phyloP scores from a whole-genome alignment of 2,797 vertebrate genomes.

The Vireo griseus region DNA sequence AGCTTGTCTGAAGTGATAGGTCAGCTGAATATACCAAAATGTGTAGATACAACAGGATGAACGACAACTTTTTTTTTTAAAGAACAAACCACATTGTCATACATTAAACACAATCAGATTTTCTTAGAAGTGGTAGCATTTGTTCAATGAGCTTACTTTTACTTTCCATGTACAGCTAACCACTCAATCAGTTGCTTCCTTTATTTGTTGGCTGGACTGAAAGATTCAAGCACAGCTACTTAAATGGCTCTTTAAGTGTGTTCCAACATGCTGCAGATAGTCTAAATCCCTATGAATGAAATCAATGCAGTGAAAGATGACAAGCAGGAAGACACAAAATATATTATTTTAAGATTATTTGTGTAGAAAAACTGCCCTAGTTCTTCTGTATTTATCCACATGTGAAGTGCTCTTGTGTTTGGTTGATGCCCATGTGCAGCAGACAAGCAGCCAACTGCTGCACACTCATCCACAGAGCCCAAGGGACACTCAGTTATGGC shows the following conservation, averaged over 20 bases:
- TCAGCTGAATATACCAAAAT: neutral
- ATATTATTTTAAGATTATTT: neutral
- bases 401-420: neutral
- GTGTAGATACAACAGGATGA: neutral
- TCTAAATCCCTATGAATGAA: neutral
- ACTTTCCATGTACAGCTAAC: neutral
- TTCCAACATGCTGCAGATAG: neutral
- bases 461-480: neutral
- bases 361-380: neutral
- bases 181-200: neutral
- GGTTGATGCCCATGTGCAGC: neutral
- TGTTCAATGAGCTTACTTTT: neutral
- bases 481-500: neutral
- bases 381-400: neutral
- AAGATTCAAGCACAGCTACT: neutral
- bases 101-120: neutral
- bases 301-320: neutral
- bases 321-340: neutral
- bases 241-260: neutral
- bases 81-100: neutral
- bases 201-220: neutral
- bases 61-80: neutral
- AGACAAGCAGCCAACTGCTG: neutral
- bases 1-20: neutral
- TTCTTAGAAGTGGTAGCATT: neutral